These are phyloP conservation scores for Drosophila sechellia DNA, from an alignment of 1,140 invertebrate species.

Conservation along the genomic window DNA sequence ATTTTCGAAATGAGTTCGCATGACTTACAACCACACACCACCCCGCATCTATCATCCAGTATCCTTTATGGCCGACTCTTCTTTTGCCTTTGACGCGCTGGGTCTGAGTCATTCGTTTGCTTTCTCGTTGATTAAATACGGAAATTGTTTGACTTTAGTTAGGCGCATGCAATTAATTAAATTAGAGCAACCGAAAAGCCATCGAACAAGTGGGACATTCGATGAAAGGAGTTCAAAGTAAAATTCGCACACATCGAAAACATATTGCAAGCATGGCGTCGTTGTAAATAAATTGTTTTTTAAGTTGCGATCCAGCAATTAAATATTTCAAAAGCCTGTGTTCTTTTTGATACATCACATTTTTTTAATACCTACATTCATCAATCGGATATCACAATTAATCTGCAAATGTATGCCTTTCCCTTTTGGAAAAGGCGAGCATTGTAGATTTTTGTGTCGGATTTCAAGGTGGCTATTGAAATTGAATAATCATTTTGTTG, in stretches of 20 bases:
- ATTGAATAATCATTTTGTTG: constrained; percentile 70
- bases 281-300: not conserved
- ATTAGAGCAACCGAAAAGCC: constrained; percentile 56
- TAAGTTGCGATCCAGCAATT: not conserved
- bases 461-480: constrained; percentile 49
- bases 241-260: not conserved
- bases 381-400: not conserved
- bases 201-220: constrained; percentile 39
- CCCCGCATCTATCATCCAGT: constrained; percentile 33
- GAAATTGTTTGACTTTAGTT: constrained; percentile 75
- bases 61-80: constrained; percentile 46
- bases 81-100: constrained; percentile 26
- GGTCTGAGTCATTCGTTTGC: constrained; percentile 66
- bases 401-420: not conserved
- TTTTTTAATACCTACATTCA: not conserved
- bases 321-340: not conserved
- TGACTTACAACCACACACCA: constrained; percentile 45
- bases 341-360: not conserved
- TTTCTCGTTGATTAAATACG: constrained; percentile 77
- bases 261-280: not conserved
- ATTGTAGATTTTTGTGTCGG: constrained; percentile 12
- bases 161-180: constrained; percentile 76
- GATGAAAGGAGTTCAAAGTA: constrained; percentile 33
- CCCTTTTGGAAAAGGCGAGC: constrained; percentile 1
- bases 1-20: constrained; percentile 70